Evolutionary conservation across 2,797 vertebrate genomes (phyloP).

Genomic region (Adrianichthys oophorus): DNA sequence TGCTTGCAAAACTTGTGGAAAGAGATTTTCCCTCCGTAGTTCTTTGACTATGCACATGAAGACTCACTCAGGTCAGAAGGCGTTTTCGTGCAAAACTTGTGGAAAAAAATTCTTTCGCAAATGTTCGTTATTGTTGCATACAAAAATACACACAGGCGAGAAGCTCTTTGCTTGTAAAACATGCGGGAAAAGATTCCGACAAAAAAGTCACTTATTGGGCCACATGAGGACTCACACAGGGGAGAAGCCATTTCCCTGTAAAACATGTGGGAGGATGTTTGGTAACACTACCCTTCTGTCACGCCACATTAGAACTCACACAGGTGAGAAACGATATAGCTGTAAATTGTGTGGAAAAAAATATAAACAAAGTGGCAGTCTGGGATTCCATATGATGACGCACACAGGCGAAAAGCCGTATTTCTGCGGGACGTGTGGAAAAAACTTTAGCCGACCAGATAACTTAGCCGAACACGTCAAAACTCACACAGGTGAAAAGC

Average conservation of each 20-base stretch:
- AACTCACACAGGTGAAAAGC: neutral
- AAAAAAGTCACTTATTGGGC: neutral
- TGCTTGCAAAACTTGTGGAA: too few species aligned
- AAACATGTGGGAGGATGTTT: neutral
- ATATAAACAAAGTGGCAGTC: neutral
- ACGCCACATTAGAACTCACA: neutral
- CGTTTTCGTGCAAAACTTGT: too few species aligned
- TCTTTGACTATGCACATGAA: too few species aligned
- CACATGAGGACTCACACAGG: neutral
- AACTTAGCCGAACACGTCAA: neutral
- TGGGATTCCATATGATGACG: too few species aligned
- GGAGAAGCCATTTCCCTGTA: neutral
- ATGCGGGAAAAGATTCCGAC: neutral
- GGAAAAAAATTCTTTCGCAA: too few species aligned
- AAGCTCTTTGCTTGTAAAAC: too few species aligned
- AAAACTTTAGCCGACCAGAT: neutral
- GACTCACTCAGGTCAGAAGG: too few species aligned
- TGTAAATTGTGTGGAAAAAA: neutral
- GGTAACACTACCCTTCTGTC: neutral
- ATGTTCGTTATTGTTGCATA: too few species aligned
- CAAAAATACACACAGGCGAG: too few species aligned
- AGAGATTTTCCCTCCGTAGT: too few species aligned
- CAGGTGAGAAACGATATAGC: neutral
- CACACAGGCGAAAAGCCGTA: neutral
- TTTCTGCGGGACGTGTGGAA: neutral